Evolutionary conservation across 1,140 invertebrate genomes (phyloP).

Genomic region (Pachyrhynchus sulphureomaculatus): DNA sequence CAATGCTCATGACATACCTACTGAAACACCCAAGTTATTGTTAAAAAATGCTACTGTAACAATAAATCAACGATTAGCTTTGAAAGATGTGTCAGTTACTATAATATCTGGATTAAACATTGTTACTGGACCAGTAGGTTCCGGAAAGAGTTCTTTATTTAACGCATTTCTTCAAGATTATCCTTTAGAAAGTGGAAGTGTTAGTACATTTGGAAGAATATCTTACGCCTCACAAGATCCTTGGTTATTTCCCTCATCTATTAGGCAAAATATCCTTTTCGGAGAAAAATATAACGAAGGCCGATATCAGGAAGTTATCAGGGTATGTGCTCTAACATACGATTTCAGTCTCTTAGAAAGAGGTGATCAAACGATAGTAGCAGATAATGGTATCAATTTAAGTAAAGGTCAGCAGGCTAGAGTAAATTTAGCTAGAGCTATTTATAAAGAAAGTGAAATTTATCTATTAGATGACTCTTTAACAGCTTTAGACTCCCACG

Average conservation of each 20-base stretch:
- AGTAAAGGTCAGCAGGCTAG: conserved; percentile 88
- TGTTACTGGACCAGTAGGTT: conserved; percentile 76
- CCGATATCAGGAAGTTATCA: conserved; percentile 52
- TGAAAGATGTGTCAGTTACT: conserved; percentile 59
- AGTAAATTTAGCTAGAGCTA: conserved; percentile 81
- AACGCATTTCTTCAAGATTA: conserved; percentile 73
- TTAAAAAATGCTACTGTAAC: conserved; percentile 38
- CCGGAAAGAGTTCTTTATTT: conserved; percentile 77
- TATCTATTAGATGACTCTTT: conserved; percentile 84
- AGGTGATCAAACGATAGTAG: conserved; percentile 78
- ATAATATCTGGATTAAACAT: conserved; percentile 65
- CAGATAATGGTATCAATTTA: conserved; percentile 75
- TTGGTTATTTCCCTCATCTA: conserved; percentile 69
- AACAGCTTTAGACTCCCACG: conserved; percentile 75
- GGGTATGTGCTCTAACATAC: conserved; percentile 59
- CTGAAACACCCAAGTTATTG: conserved; percentile 12
- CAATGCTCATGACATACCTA: conserved; percentile 9
- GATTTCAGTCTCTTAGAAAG: conserved; percentile 70
- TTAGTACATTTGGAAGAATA: conserved; percentile 66
- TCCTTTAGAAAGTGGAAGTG: conserved; percentile 59
- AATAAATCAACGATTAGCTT: conserved; percentile 50
- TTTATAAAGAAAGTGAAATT: conserved; percentile 77
- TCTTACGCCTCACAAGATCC: conserved; percentile 80
- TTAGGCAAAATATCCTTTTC: conserved; percentile 67
- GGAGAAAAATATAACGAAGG: conserved; percentile 48